These are phyloP conservation scores for Scolopax mira DNA, from an alignment of 2,113 vertebrate genomes.

Conservation along the genomic window DNA sequence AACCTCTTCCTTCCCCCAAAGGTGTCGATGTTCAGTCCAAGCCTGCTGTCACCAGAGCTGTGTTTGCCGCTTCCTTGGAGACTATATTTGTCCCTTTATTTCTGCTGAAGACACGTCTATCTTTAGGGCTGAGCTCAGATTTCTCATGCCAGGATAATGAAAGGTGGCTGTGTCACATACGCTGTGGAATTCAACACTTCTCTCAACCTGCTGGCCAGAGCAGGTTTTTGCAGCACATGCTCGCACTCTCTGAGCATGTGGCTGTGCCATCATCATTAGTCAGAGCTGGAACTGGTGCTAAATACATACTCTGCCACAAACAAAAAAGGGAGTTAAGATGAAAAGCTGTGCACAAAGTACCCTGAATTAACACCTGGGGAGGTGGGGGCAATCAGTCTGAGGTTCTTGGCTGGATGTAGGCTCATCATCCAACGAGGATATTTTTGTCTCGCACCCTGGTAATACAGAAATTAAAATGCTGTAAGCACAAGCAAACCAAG, in stretches of 20 bases:
- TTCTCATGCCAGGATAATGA: slow-evolving; percentile 46
- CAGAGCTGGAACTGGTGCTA: slow-evolving; percentile 2
- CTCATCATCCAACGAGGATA: background rate
- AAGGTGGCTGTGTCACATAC: slow-evolving; percentile 38
- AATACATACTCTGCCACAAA: slow-evolving; percentile 30
- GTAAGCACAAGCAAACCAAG: background rate
- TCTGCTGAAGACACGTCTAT: slow-evolving; percentile 21
- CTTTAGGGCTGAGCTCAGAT: slow-evolving; percentile 41
- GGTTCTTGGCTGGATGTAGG: background rate
- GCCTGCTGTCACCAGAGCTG: slow-evolving; percentile 5
- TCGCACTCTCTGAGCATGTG: background rate
- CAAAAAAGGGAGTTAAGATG: slow-evolving; percentile 11
- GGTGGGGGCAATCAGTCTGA: background rate
- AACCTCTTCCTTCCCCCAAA: background rate
- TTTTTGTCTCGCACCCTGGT: background rate
- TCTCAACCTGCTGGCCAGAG: slow-evolving; percentile 15
- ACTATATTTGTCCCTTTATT: slow-evolving; percentile 49
- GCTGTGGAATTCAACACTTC: slow-evolving; percentile 5
- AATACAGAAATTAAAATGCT: background rate
- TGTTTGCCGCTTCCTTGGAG: background rate
- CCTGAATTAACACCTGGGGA: background rate
- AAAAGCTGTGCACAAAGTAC: slow-evolving; percentile 23
- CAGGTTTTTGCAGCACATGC: slow-evolving; percentile 21
- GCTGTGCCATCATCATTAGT: slow-evolving; percentile 18
- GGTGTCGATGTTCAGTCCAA: background rate